Evolutionary conservation across 2,888 invertebrate genomes (phyloP).

Genomic region (Drosophila pegasa): DNA sequence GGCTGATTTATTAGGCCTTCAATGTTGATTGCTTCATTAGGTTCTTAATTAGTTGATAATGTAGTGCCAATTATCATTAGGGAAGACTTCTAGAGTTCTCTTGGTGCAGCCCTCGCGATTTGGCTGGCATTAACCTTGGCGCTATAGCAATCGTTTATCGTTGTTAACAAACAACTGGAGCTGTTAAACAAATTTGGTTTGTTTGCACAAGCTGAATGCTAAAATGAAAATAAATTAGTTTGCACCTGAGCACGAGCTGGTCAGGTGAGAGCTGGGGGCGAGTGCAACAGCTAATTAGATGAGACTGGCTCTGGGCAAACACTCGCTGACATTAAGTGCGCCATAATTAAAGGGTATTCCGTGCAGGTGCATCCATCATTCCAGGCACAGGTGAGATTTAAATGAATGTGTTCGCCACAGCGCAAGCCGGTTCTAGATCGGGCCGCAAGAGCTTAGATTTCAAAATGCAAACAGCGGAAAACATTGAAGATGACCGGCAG

Average conservation of each 20-base stretch:
- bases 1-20: not conserved
- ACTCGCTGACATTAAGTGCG: conserved; percentile 77
- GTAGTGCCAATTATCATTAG: not conserved
- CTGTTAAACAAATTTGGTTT: conserved; percentile 55
- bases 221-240: conserved; percentile 48
- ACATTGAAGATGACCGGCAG: conserved; percentile 58
- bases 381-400: conserved; percentile 74
- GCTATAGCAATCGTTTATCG: conserved; percentile 10
- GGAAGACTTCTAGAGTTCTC: not conserved
- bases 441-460: conserved; percentile 64
- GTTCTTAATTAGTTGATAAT: not conserved
- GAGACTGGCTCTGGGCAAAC: conserved; percentile 54
- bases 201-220: conserved; percentile 58
- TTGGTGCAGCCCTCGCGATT: not conserved
- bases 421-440: conserved; percentile 47
- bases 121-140: conserved; percentile 23
- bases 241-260: conserved; percentile 23
- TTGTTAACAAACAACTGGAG: conserved; percentile 31
- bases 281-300: conserved; percentile 58
- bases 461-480: conserved; percentile 77
- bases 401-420: conserved; percentile 77
- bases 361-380: conserved; percentile 51
- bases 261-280: conserved; percentile 9
- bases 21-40: not conserved
- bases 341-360: conserved; percentile 67